A percentile compares a stretch with the other conserved stretches of the same genome.
phyloP scores from a whole-genome alignment of 2,888 invertebrate species.

The Torymus aiolomorphi region DNA sequence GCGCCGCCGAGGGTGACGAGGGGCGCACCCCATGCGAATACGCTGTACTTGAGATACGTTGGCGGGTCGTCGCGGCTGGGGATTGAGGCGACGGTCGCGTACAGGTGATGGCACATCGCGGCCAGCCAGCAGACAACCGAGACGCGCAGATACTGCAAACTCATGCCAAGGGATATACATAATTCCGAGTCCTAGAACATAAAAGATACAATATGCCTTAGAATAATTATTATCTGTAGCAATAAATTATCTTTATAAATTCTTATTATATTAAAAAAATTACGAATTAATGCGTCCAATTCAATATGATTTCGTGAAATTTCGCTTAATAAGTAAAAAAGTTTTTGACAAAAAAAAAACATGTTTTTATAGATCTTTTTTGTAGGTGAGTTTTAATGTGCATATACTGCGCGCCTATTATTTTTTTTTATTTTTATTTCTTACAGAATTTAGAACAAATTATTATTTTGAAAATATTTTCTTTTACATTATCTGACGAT shows the following conservation, averaged over 20 bases:
- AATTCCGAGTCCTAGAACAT: conserved; percentile 79
- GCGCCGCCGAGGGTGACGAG: conserved; percentile 78
- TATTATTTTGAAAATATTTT: not conserved
- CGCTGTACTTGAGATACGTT: conserved; percentile 77
- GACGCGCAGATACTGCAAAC: conserved; percentile 81
- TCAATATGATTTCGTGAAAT: too few relatives aligned
- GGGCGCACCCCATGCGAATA: conserved; percentile 83
- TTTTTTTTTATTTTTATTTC: not conserved
- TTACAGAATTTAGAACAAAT: not conserved
- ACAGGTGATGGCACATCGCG: conserved; percentile 82
- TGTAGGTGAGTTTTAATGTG: too few relatives aligned
- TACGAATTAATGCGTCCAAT: too few relatives aligned
- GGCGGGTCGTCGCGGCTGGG: conserved; percentile 73
- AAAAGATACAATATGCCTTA: conserved; percentile 34
- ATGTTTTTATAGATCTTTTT: too few relatives aligned
- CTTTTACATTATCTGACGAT: too few relatives aligned
- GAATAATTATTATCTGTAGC: too few relatives aligned
- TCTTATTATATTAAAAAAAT: not conserved
- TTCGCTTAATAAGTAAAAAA: too few relatives aligned
- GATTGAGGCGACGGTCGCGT: conserved; percentile 74
- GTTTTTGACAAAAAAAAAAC: too few relatives aligned
- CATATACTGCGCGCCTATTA: too few relatives aligned
- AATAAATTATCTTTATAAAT: not conserved
- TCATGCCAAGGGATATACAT: conserved; percentile 80
- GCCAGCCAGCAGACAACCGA: conserved; percentile 83